Base-by-base conservation (phyloP, 2,113 vertebrate genomes). In the Chaetops frenatus region DNA sequence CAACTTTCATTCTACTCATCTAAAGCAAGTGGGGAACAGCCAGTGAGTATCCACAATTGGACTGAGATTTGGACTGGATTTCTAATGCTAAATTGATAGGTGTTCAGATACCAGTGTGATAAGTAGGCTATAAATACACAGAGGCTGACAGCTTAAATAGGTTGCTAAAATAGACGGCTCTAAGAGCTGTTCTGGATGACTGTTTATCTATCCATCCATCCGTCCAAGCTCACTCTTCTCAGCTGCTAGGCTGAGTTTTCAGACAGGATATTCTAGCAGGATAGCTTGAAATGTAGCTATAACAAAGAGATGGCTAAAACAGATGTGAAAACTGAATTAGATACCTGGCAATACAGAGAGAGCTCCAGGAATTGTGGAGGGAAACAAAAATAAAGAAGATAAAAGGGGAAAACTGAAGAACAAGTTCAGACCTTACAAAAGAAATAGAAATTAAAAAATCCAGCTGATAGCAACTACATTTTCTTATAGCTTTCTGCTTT, bases 31-130 rank as follows among this genome's bases (percentile, higher is more conserved):
- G 66, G 36, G 29, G 23, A 77, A 77, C 16, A 74, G 71, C 42
- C 31, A 69, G 67, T 4, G 65, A 76, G 31, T 42, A 20, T 71
- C 35, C 69, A 76, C 72, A 88, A 64, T 28, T 81, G 90, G 36
- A 93, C 12, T 90, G 88, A 88, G 69, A 35, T 51, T 90, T 83
- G 67, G 76, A 95, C 90, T 96, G 76, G 94, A 94, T 97, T 95
- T 85, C 76, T 88, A 95, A 88, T 24, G 31, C 69, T 95, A 86
- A 94, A 96, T 56, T 93, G 88, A 95, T 88, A 94, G 79, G 72
- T 93, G 65, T 69, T 95, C 82, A 86, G 88, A 89, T 94, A 86
- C 31, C 45, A 85, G 71, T 56, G 56, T 74, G 73, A 93, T 93
- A 94, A 94, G 67, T 38, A 84, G 64, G 81, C 81, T 86, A 93